These are phyloP conservation scores for Nerophis ophidion DNA, from an alignment of 2,113 vertebrate species.

Conservation along the genomic window DNA sequence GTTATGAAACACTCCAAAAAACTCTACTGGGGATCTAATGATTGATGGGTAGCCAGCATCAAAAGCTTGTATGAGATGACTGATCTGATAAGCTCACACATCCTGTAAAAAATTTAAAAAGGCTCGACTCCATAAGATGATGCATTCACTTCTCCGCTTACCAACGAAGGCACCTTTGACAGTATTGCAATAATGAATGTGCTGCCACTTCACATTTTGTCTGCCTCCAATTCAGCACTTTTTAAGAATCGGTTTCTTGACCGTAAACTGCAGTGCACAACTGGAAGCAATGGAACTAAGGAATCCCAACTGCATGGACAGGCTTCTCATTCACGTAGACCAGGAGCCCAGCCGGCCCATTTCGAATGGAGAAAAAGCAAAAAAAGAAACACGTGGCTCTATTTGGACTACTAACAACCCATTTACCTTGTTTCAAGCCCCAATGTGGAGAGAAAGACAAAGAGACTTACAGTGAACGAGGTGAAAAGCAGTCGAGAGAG, in stretches of 20 bases:
- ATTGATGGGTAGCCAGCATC: neutral
- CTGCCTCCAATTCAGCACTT: neutral
- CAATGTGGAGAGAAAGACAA: slow-evolving; percentile 83
- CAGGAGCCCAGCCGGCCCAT: slow-evolving; percentile 64
- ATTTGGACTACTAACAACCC: slow-evolving; percentile 43
- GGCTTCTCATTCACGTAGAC: slow-evolving; percentile 69
- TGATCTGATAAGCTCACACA: slow-evolving; percentile 10
- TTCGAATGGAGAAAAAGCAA: slow-evolving; percentile 40
- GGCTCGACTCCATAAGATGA: too few species aligned
- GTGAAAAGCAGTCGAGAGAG: slow-evolving; percentile 76
- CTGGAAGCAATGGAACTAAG: slow-evolving; percentile 24
- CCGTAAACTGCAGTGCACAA: slow-evolving; percentile 15
- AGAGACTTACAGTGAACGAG: slow-evolving; percentile 62
- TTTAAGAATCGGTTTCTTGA: slow-evolving; percentile 16
- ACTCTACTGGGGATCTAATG: too few species aligned
- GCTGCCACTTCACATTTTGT: neutral
- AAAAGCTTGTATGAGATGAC: slow-evolving; percentile 21
- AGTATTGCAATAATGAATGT: neutral
- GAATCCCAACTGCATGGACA: slow-evolving; percentile 69
- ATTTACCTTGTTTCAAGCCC: slow-evolving; percentile 85
- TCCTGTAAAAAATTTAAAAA: neutral
- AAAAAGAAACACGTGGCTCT: slow-evolving; percentile 35
- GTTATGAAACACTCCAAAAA: too few species aligned
- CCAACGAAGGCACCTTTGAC: too few species aligned
- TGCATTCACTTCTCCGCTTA: too few species aligned